phyloP scores from a whole-genome alignment of 2,888 invertebrate species.

The Ormyrus labotus region DNA sequence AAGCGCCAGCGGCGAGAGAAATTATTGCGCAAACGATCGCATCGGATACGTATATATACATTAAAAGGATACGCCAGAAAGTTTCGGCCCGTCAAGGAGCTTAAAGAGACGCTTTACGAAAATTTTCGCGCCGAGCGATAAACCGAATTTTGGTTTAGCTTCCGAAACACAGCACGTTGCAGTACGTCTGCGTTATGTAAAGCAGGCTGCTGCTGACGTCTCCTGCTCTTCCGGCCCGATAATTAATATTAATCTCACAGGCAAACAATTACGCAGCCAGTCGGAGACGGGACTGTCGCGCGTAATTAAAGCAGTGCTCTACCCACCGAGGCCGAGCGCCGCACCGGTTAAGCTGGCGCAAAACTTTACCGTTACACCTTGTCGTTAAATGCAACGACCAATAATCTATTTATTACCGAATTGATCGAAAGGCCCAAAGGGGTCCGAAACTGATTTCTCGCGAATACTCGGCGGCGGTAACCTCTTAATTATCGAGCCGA shows the following conservation, averaged over 20 bases:
- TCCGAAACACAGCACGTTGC: neutral
- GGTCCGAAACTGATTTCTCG: constrained; percentile 1
- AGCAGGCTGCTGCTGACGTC: constrained; percentile 19
- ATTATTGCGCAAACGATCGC: too few relatives aligned
- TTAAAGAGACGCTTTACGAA: neutral
- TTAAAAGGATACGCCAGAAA: too few relatives aligned
- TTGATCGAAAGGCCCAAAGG: too few relatives aligned
- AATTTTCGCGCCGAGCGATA: neutral
- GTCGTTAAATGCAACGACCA: too few relatives aligned
- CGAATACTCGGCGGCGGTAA: neutral
- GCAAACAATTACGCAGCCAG: constrained; percentile 31
- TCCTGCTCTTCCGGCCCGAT: constrained; percentile 22
- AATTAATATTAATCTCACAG: constrained; percentile 37
- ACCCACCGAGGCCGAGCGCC: neutral
- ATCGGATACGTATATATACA: too few relatives aligned
- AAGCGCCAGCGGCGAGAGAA: too few relatives aligned
- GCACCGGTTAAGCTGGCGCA: neutral
- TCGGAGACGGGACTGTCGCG: constrained; percentile 11
- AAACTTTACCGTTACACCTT: too few relatives aligned
- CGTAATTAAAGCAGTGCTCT: constrained; percentile 19
- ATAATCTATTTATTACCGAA: too few relatives aligned
- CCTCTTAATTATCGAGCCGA: constrained; percentile 16
- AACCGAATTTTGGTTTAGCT: neutral
- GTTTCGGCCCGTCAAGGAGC: neutral
- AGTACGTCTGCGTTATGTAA: constrained; percentile 19